A percentile compares a stretch with the other conserved stretches of the same genome.
phyloP scores from a whole-genome alignment of 2,797 vertebrate species.

The Distichodus sexfasciatus region DNA sequence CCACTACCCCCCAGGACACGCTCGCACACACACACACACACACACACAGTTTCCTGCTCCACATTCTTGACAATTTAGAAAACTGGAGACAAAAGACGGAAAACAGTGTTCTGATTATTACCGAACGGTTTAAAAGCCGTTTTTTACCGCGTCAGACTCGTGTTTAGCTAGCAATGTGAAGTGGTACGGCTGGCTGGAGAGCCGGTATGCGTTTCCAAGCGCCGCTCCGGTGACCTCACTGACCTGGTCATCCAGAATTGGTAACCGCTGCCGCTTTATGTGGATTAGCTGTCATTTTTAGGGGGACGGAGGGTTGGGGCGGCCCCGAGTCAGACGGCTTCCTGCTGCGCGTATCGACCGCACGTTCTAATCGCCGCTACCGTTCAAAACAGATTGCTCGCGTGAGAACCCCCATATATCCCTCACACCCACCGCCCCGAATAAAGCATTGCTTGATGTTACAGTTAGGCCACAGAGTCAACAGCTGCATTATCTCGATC shows the following conservation, averaged over 20 bases:
- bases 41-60: constrained; percentile 37
- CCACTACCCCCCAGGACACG: constrained; percentile 6
- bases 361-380: constrained; percentile 1
- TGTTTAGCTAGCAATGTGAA: too few relatives aligned
- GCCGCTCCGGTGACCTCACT: not conserved
- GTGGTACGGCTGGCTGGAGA: too few relatives aligned
- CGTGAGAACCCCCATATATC: too few relatives aligned
- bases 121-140: too few relatives aligned
- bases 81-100: constrained; percentile 41
- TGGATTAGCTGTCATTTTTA: not conserved
- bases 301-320: not conserved
- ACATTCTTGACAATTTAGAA: constrained; percentile 36
- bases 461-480: not conserved
- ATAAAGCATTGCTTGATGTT: too few relatives aligned
- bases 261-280: not conserved
- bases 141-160: too few relatives aligned
- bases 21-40: not conserved
- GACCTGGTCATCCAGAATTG: constrained; percentile 1
- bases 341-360: constrained; percentile 20
- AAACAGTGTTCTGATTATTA: too few relatives aligned
- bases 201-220: too few relatives aligned
- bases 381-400: constrained; percentile 33
- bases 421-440: too few relatives aligned
- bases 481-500: constrained; percentile 20
- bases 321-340: constrained; percentile 37